Conservation (phyloP, 2,797 vertebrate species). For the Cossypha polioptera region DNA sequence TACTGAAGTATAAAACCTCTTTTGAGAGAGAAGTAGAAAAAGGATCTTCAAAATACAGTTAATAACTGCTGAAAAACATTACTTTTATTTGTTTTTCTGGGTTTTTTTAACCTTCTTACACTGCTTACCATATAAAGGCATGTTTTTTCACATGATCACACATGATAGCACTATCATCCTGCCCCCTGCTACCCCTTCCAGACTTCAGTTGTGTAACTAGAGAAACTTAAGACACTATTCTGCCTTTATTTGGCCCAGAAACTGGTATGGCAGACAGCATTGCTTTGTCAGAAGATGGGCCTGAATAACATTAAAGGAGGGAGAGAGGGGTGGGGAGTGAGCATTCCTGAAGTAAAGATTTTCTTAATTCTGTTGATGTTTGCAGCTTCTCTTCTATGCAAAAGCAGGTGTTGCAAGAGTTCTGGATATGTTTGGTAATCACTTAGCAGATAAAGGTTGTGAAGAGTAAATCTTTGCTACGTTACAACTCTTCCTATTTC, state of each 20-base stretch:
- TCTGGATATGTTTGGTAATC: neutral
- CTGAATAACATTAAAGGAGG: too few species aligned
- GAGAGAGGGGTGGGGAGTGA: neutral
- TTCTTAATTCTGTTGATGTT: neutral
- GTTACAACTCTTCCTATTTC: neutral
- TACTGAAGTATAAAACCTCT: neutral
- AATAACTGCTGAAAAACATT: neutral
- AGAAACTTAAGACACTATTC: neutral
- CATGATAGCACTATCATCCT: neutral
- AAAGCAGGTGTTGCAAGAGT: neutral
- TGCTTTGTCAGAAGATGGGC: neutral
- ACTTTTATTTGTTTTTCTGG: neutral
- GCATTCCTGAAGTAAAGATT: neutral
- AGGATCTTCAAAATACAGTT: neutral
- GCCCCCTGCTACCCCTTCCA: neutral
- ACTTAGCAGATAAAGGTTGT: neutral
- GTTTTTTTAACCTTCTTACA: neutral
- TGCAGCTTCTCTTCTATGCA: neutral
- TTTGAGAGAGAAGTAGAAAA: neutral
- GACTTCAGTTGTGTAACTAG: neutral
- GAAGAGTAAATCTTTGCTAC: neutral
- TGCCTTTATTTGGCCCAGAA: neutral
- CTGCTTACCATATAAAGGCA: neutral
- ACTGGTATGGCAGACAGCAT: neutral
- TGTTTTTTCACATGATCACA: neutral